These are phyloP conservation scores for Xyrauchen texanus DNA, from an alignment of 2,113 vertebrate genomes.

Conservation along the genomic window DNA sequence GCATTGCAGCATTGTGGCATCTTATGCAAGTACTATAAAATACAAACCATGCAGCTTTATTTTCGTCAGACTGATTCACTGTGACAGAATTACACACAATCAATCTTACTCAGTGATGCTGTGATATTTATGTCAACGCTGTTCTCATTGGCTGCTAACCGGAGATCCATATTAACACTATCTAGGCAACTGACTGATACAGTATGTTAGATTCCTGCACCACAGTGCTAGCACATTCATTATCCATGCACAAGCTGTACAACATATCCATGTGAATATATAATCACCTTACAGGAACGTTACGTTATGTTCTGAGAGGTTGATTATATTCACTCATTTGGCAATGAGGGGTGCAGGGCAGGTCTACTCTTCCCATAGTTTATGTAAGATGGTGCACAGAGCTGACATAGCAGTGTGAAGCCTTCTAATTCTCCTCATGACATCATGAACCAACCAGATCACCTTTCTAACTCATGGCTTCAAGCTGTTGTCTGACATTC, in stretches of 20 bases:
- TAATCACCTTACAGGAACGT: not conserved
- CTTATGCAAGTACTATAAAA: not conserved
- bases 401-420: not conserved
- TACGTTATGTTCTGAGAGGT: conserved; percentile 10
- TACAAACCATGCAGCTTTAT: conserved; percentile 9
- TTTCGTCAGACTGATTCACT: not conserved
- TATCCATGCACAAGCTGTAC: not conserved
- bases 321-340: not conserved
- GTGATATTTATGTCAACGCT: conserved; percentile 28
- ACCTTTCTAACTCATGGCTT: too few relatives aligned
- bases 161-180: conserved; percentile 1
- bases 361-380: not conserved
- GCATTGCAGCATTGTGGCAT: not conserved
- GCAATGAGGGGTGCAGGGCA: not conserved
- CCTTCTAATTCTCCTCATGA: conserved; percentile 1
- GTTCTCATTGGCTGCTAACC: conserved; percentile 16
- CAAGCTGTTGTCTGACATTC: too few relatives aligned
- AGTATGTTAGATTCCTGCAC: not conserved
- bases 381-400: not conserved
- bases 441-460: not conserved
- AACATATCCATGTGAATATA: not conserved
- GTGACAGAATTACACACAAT: not conserved
- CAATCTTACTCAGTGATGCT: not conserved
- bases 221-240: not conserved
- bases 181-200: not conserved